Base-by-base conservation (phyloP, 2,797 vertebrate genomes). In the Chiloscyllium punctatum region DNA sequence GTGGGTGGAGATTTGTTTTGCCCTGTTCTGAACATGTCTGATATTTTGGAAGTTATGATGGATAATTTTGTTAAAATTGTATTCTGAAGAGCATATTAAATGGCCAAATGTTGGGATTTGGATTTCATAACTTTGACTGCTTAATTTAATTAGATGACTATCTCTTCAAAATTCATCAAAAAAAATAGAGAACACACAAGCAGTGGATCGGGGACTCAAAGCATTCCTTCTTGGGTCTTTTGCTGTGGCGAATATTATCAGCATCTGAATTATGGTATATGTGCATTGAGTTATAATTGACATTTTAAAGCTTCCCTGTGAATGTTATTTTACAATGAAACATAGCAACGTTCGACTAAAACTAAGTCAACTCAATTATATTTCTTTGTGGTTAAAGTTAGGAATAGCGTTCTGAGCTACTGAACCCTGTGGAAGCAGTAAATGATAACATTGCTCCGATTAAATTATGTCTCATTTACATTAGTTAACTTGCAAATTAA, bases 41-140 rank as follows among this genome's bases (percentile, higher is more conserved):
- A 18, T 33, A 66, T 91, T 13, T 91, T 30, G n/a, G 88, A 91
- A 66, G 53, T 90, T 66, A 91, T 91, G n/a, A n/a, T n/a, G 33
- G 88, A 66, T 91, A 62, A 57, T 91, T 91, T 91, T 91, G 88
- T 91, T 62, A 33, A 91, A 91, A 66, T 87, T 66, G 88, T 15
- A 91, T n/a, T 62, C 62, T 33, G 88, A 91, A n/a, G 13, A 66
- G 30, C 9, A 7, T 30, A 51, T 2, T 33, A 88, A 57, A 33
- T 88, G 30, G 16, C 4, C 53, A 91, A 62, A 30, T 33, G 11
- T 1, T 57, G 66, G 13, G 53, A 21, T 91, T 66, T 27, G 18
- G 16, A 21, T 66, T n/a, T 21, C 6, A 5, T 84, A 48, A 9
- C 2, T 84, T 48, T 42, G 37, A 25, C 33, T 82, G 77, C n/a